These are phyloP conservation scores for Caenorhabditis tropicalis DNA, from an alignment of 1,140 invertebrate genomes.

Conservation along the genomic window DNA sequence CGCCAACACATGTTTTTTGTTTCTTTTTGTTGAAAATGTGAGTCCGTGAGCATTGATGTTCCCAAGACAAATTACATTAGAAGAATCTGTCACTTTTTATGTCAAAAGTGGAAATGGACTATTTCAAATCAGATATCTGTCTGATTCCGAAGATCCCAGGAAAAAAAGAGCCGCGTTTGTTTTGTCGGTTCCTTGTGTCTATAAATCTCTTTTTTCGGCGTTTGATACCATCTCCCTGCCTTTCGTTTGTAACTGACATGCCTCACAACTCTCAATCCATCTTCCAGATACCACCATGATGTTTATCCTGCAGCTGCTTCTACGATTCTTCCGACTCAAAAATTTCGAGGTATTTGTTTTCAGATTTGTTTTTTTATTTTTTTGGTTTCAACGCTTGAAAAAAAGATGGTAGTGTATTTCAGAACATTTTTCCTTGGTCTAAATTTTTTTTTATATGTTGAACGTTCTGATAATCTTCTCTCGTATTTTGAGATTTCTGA, in stretches of 20 bases:
- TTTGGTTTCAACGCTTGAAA: not conserved
- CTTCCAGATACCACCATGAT: conserved; percentile 31
- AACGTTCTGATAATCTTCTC: no score
- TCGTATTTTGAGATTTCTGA: no score
- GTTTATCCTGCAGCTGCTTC: conserved; percentile 16
- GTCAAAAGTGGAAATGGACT: not conserved
- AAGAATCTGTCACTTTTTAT: not conserved
- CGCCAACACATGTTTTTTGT: not conserved
- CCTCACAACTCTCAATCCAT: not conserved
- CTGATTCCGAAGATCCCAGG: not conserved
- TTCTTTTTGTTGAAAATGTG: not conserved
- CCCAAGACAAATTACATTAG: not conserved
- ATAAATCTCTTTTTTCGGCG: not conserved
- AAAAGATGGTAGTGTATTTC: no score
- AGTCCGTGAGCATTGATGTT: not conserved
- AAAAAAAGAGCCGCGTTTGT: not conserved
- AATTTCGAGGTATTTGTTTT: conserved; percentile 32
- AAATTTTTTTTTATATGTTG: no score
- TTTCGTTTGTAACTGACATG: not conserved
- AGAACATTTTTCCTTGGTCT: no score
- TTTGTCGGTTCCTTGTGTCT: not conserved
- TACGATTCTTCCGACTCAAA: conserved; percentile 16
- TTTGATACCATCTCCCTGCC: conserved; percentile 7
- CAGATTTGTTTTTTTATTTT: not conserved
- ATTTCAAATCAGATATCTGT: not conserved